Conservation (phyloP, 2,888 invertebrate genomes). For the Leuctra nigra region DNA sequence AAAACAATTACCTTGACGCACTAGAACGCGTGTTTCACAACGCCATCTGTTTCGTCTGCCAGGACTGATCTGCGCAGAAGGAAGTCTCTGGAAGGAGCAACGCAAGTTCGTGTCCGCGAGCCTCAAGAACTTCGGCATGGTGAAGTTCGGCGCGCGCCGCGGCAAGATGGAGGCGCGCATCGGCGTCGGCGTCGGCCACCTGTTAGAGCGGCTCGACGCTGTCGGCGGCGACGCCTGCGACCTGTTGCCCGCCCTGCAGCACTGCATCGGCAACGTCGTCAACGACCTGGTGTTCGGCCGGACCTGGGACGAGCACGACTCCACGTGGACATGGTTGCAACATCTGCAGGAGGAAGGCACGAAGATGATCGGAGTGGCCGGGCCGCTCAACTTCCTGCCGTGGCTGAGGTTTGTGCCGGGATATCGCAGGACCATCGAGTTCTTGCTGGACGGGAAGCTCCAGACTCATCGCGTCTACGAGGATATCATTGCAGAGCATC, state of each 20-base stretch:
- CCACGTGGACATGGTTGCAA: slow-evolving; percentile 70
- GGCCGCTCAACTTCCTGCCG: slow-evolving; percentile 77
- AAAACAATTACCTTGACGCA: too few relatives aligned
- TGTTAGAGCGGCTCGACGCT: neutral
- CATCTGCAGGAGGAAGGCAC: slow-evolving; percentile 76
- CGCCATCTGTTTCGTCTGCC: slow-evolving; percentile 17
- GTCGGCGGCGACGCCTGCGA: slow-evolving; percentile 38
- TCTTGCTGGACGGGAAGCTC: slow-evolving; percentile 59
- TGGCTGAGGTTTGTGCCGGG: slow-evolving; percentile 61
- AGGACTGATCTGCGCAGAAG: slow-evolving; percentile 81
- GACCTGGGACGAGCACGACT: slow-evolving; percentile 59
- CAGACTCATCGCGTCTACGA: slow-evolving; percentile 68
- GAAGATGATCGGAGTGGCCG: slow-evolving; percentile 74
- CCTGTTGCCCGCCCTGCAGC: slow-evolving; percentile 51
- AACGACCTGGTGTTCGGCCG: slow-evolving; percentile 72
- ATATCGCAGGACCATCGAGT: slow-evolving; percentile 55
- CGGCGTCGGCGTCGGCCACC: slow-evolving; percentile 45
- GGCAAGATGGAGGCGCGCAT: slow-evolving; percentile 60
- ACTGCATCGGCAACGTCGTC: slow-evolving; percentile 69
- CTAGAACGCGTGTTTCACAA: too few relatives aligned
- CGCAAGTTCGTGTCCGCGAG: slow-evolving; percentile 64
- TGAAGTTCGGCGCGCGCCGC: slow-evolving; percentile 54
- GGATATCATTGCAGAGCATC: slow-evolving; percentile 53
- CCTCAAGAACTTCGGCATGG: slow-evolving; percentile 66
- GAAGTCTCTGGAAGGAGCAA: slow-evolving; percentile 75